Percentiles rank a stretch among this genome's conserved stretches.
phyloP scores from a whole-genome alignment of 2,888 invertebrate genomes.

The Arctia plantaginis region DNA sequence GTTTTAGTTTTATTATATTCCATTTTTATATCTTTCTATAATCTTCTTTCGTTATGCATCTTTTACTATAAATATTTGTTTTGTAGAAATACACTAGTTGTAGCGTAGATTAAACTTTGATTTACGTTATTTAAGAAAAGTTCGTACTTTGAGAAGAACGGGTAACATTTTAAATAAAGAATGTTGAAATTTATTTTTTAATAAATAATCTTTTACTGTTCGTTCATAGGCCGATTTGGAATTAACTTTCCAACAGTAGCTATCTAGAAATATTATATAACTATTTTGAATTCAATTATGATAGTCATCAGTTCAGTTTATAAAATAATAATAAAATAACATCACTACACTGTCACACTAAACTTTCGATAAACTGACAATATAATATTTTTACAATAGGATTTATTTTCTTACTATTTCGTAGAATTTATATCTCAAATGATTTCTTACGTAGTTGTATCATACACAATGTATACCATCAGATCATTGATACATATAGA shows the following conservation, averaged over 20 bases:
- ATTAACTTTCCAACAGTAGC: neutral
- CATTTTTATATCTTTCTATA: neutral
- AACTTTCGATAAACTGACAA: neutral
- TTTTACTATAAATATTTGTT: neutral
- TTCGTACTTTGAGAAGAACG: neutral
- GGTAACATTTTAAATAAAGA: neutral
- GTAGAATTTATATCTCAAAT: neutral
- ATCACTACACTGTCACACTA: neutral
- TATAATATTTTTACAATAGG: neutral
- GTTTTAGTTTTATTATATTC: neutral
- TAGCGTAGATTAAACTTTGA: neutral
- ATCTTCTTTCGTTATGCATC: neutral
- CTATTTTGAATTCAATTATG: neutral
- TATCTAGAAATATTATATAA: neutral
- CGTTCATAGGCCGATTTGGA: neutral
- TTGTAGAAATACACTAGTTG: neutral
- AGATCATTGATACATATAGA: slow-evolving; percentile 30
- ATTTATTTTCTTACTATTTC: neutral
- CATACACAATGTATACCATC: slow-evolving; percentile 36
- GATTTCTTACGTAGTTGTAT: slow-evolving; percentile 7
- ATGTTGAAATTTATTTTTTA: neutral
- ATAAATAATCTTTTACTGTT: neutral
- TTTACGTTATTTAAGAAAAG: neutral
- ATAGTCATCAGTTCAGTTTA: neutral
- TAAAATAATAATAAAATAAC: neutral